These are phyloP conservation scores for Pseudomyrmex concolor DNA, from an alignment of 1,140 invertebrate species.

Conservation along the genomic window DNA sequence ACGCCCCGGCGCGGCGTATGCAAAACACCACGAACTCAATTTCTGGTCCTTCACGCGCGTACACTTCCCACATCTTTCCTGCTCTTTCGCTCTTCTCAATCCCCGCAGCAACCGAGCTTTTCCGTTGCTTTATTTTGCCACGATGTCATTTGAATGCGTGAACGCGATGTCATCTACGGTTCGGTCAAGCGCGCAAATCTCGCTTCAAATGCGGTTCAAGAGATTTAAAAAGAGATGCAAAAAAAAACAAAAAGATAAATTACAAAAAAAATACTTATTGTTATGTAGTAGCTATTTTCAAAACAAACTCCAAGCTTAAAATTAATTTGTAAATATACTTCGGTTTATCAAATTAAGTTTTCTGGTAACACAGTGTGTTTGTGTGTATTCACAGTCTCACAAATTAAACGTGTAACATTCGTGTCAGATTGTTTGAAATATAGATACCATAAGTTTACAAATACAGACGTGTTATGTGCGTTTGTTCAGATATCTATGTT, in stretches of 20 bases:
- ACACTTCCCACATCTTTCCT: slow-evolving; percentile 40
- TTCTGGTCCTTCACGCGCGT: slow-evolving; percentile 39
- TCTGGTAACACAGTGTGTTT: too few species aligned
- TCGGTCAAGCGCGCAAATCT: slow-evolving; percentile 17
- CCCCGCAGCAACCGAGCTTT: slow-evolving; percentile 2
- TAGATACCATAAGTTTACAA: background rate
- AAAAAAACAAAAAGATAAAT: background rate
- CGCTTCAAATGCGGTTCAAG: slow-evolving; percentile 4
- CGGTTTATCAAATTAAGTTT: too few species aligned
- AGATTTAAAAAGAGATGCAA: background rate
- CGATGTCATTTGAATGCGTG: slow-evolving; percentile 28
- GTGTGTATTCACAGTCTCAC: background rate
- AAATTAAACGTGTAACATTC: background rate
- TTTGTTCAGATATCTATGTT: slow-evolving; percentile 1
- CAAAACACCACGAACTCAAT: slow-evolving; percentile 64
- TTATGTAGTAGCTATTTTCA: too few species aligned
- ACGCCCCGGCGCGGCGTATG: slow-evolving; percentile 25
- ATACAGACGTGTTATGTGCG: background rate
- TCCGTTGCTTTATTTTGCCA: slow-evolving; percentile 19
- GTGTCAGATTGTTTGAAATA: slow-evolving; percentile 5
- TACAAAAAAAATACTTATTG: background rate
- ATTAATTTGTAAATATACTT: background rate
- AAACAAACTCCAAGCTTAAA: too few species aligned
- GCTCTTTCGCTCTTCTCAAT: slow-evolving; percentile 30
- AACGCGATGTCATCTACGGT: slow-evolving; percentile 17